Conservation (phyloP, 2,113 vertebrate species). For the Callaeas wilsoni region DNA sequence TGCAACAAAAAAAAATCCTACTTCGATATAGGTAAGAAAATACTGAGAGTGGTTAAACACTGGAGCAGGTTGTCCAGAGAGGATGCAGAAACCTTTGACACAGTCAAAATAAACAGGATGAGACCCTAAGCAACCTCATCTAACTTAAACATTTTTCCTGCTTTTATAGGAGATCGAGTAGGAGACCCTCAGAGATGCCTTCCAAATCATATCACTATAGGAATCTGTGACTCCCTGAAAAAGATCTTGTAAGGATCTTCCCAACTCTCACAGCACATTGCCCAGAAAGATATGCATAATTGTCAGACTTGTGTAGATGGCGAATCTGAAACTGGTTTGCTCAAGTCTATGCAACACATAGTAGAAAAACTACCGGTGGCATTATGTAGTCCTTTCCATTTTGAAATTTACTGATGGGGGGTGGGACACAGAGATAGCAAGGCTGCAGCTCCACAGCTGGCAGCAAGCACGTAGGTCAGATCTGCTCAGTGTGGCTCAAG, state of each 20-base stretch:
- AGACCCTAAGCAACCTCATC: not conserved
- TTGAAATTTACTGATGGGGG: not conserved
- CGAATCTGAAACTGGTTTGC: not conserved
- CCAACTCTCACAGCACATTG: not conserved
- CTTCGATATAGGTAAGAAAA: not conserved
- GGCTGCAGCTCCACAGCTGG: not conserved
- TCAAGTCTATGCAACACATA: not conserved
- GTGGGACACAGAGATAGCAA: not conserved
- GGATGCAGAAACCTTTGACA: not conserved
- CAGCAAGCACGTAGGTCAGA: rapidly evolving
- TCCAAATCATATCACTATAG: not conserved
- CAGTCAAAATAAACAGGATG: not conserved
- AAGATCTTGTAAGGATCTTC: not conserved
- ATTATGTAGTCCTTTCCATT: not conserved
- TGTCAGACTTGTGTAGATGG: not conserved
- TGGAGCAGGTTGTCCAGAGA: not conserved
- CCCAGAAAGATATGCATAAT: not conserved
- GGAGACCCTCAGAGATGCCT: not conserved
- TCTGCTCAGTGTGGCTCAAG: not conserved
- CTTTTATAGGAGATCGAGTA: not conserved
- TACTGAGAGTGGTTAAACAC: not conserved
- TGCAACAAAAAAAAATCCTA: not conserved
- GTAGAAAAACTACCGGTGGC: not conserved
- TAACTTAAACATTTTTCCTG: not conserved
- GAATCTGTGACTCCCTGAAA: not conserved